These are phyloP conservation scores for Tetraneura akinire DNA, from an alignment of 1,140 invertebrate species.

Conservation along the genomic window DNA sequence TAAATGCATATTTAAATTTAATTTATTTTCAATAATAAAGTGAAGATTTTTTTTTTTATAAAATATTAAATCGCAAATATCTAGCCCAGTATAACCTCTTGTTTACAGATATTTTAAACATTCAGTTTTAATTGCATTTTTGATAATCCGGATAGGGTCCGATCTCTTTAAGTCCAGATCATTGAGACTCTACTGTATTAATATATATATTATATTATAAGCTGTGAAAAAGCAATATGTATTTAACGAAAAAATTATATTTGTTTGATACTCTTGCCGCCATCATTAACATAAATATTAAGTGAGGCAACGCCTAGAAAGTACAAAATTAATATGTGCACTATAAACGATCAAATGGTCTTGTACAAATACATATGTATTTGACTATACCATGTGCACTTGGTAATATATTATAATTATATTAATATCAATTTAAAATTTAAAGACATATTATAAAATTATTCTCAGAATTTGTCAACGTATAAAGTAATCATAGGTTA, in stretches of 20 bases:
- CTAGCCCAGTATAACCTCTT: no score
- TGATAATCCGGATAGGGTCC: no score
- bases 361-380: conserved; percentile 16
- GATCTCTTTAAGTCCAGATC: no score
- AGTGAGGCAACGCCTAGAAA: conserved; percentile 46
- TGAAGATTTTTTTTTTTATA: not conserved
- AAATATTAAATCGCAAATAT: no score
- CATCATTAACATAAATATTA: not conserved
- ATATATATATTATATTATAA: no score
- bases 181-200: no score
- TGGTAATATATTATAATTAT: not conserved
- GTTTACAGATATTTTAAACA: no score
- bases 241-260: conserved; percentile 3
- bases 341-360: conserved; percentile 37
- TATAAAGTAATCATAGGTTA: conserved; percentile 25
- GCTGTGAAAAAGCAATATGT: no score
- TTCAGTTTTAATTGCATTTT: no score
- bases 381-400: conserved; percentile 3
- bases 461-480: conserved; percentile 10
- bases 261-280: conserved; percentile 43
- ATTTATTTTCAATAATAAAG: not conserved
- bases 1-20: not conserved
- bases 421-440: no score
- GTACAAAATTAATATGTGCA: conserved; percentile 43
- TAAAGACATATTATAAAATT: not conserved